Base-by-base conservation (phyloP, 92 coral and sea anemone species). In the Meandrina meandrites region DNA sequence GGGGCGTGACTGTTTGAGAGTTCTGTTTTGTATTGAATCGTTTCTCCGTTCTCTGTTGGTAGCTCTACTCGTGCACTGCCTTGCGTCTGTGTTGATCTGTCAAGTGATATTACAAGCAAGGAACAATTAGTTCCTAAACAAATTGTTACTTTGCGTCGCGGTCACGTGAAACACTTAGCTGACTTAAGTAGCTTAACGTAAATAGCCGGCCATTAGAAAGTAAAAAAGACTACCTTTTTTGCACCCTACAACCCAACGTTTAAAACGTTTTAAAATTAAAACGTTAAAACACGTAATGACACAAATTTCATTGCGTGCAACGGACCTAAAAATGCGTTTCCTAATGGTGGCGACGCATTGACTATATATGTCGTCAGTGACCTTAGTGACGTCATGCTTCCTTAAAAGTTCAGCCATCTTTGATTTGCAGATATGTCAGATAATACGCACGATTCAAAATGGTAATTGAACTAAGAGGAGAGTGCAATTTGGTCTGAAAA, bases 31-130 rank as follows among this genome's bases (percentile, higher is more conserved):
- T 32, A 47, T 35, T 13, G 76, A 71, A 17, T 19, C 22, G 28
- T 74, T 27, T 74, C 42, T 74, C 80, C 28, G 40, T 84, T 42
- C 19, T 73, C 28, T 22, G 80, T 74, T 75, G 72, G 6, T 24
- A 73, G 2, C 48, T 48, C 68, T 14, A 35, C 78, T 11, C 35
- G 34, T 1, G 73, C 81, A 1, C 37, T 16, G 8, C 62, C 56
- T n/a, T n/a, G 56, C 9, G 21, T 15, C 5, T 84, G 22, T 74
- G 66, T 31, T 5, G 81, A 4, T 13, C 87, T 84, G 73, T 51
- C 13, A 16, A 36, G 27, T 5, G 1, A 18, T 19, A 12, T 35
- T 37, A 10, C 5, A 19, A 34, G 15, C 8, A 66, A 66, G 34
- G 34, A 28, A 27, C 34, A 5, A 66, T 66, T 66, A 66, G 35